Evolutionary conservation across 2,113 vertebrate genomes (phyloP), one percentile per base, ranked within the genome.

Genomic region (Donacobius atricapilla): DNA sequence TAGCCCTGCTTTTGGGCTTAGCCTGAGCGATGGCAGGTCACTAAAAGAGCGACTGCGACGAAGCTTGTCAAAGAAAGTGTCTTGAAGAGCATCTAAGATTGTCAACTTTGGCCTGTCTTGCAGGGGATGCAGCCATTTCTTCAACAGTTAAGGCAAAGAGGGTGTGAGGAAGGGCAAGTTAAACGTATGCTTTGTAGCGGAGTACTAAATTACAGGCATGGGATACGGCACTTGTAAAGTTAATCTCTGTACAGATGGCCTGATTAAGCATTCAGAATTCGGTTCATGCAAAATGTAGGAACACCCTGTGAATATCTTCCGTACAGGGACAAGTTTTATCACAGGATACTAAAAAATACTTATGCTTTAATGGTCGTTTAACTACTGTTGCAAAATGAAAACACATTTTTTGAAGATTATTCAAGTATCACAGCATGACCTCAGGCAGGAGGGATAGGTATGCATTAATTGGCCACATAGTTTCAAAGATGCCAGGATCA

Each of bases 21-120:
- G 98, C 97, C 98, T 98, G 92, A 99, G 98, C 54, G 98, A 99
- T 95, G 99, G 98, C 98, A 99, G 98, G 98, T 99, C 99, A 94
- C 99, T 98, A 98, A 99, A 99, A 82, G 99, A 99, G 97, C 98
- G 98, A 98, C 98, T 99, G 97, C 98, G 98, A 90, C 98, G 99
- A 95, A 99, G 98, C 98, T 99, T 99, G 98, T 99, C 99, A 97
- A 99, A 98, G 97, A 99, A 98, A 96, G 98, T 98, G 96, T 99
- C 99, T 95, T 99, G 98, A 94, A 99, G 98, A 97, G 98, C 98
- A 96, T 98, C 98, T 98, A 99, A 98, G 98, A 99, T 98, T 96
- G 99, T 98, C 96, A 99, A 96, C 96, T 98, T 98, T 79, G 98
- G 98, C 97, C 97, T 98, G 97, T 98, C 98, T 96, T 98, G 98